A percentile compares a stretch with the other conserved stretches of the same genome.
These are phyloP conservation scores for Bryconaethiops microstoma DNA, from an alignment of 2,797 vertebrate species.

Conservation along the genomic window DNA sequence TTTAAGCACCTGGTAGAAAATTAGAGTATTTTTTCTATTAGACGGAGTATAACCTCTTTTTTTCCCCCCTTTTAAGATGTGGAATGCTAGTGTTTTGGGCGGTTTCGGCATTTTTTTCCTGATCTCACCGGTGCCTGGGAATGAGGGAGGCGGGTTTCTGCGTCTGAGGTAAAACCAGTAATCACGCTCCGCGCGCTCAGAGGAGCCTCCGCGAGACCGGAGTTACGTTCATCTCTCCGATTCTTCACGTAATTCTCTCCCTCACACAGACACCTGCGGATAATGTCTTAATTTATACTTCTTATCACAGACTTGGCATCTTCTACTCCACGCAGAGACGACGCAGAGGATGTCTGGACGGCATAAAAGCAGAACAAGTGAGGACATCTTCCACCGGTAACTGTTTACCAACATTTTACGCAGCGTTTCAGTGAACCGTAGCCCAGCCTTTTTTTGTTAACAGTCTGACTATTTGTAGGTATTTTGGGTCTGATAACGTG, in stretches of 20 bases:
- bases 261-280: neutral
- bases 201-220: neutral
- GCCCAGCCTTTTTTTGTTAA: neutral
- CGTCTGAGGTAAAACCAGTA: neutral
- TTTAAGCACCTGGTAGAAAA: neutral
- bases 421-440: neutral
- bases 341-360: neutral
- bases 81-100: neutral
- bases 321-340: too few relatives aligned
- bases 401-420: neutral
- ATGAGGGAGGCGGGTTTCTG: neutral
- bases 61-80: neutral
- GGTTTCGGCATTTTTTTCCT: too few relatives aligned
- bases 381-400: slow-evolving; percentile 5
- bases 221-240: neutral
- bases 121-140: neutral
- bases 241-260: neutral
- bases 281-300: neutral
- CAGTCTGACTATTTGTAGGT: neutral
- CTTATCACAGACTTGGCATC: neutral
- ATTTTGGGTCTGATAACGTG: neutral
- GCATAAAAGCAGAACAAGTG: neutral
- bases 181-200: neutral
- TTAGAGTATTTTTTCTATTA: neutral
- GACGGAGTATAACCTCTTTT: neutral